Base-by-base conservation (phyloP, 92 coral and sea anemone genomes). In the Porites cylindrica region DNA sequence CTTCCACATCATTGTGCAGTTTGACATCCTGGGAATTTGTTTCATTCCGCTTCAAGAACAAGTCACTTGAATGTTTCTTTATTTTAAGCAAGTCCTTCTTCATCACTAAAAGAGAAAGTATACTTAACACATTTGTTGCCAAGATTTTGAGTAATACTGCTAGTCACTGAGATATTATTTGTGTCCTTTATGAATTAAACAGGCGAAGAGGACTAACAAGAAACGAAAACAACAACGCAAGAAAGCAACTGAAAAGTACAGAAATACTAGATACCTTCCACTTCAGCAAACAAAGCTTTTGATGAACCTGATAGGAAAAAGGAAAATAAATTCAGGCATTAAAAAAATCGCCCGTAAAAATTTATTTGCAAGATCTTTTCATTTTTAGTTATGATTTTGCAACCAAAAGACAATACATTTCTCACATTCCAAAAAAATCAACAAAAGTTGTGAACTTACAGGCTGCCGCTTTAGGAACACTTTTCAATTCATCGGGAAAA, bases 211-310 rank as follows among this genome's bases (percentile, higher is more conserved):
- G 63, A 7, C 3, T 20, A 16, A 76, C 13, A 60, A 24, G 26
- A 20, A 72, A 60, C 12, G 29, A 4, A 68, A 20, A 7, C 10
- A 29, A 13, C 6, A 13, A 8, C 47, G 47, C 47, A 38, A 38
- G 47, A 38, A 38, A 38, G 47, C 47, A 38, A 38, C 5, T 16
- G 19, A 19, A 9, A 51, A 11, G 50, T 51, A 24, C 20, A 29
- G 20, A 21, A 18, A 53, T 10, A 65, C 43, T 12, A 8, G 77
- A 1, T 86, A 96, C 99, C 99, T 93, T 96, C 99, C 18, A 96
- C 99, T 86, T 96, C 99, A 12, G 99, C 99, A n/a, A 96, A 85
- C 50, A 96, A 89, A 26, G 96, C 99, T 76, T 96, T 96, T 65
- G 96, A 93, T 70, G 99, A 96, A 64, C 94, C 99, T 96, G 82